A percentile compares a stretch with the other conserved stretches of the same genome.
These are phyloP conservation scores for Tenualosa ilisha DNA, from an alignment of 2,797 vertebrate species.

Conservation along the genomic window DNA sequence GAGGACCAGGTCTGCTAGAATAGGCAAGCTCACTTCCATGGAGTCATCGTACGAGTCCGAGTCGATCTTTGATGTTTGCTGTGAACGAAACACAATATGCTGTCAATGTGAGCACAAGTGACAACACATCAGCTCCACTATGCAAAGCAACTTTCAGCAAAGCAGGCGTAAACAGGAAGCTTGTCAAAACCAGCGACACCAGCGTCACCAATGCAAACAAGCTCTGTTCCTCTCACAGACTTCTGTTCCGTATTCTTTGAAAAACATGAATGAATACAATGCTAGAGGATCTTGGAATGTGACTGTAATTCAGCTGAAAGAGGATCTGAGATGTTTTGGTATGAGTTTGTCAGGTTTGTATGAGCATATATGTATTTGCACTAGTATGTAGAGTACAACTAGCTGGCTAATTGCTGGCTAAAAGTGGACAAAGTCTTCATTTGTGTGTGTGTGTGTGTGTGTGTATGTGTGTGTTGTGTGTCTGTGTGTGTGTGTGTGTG, in stretches of 20 bases:
- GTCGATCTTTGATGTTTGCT: constrained; percentile 85
- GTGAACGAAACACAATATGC: constrained; percentile 20
- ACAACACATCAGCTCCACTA: not conserved
- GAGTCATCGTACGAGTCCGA: constrained; percentile 71
- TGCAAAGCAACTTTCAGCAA: no score
- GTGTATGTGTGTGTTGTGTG: constrained; percentile 24
- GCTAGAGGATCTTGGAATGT: not conserved
- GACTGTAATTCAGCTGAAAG: not conserved
- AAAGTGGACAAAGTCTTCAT: not conserved
- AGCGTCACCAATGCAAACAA: not conserved
- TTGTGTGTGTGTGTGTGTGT: constrained; percentile 11
- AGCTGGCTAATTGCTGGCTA: not conserved
- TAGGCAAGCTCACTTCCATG: constrained; percentile 80
- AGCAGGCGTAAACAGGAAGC: not conserved
- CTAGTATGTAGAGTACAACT: not conserved
- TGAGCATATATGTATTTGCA: not conserved
- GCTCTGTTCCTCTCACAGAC: not conserved
- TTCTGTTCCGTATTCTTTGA: constrained; percentile 1
- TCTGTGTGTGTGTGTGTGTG: not conserved
- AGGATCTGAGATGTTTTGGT: not conserved
- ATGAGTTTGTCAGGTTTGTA: not conserved
- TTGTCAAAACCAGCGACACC: not conserved
- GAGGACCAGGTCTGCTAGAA: constrained; percentile 92
- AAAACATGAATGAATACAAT: constrained; percentile 8
- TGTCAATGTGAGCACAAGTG: not conserved